Conservation (phyloP, 2,797 vertebrate species). For the Muraenolepis orangiensis region DNA sequence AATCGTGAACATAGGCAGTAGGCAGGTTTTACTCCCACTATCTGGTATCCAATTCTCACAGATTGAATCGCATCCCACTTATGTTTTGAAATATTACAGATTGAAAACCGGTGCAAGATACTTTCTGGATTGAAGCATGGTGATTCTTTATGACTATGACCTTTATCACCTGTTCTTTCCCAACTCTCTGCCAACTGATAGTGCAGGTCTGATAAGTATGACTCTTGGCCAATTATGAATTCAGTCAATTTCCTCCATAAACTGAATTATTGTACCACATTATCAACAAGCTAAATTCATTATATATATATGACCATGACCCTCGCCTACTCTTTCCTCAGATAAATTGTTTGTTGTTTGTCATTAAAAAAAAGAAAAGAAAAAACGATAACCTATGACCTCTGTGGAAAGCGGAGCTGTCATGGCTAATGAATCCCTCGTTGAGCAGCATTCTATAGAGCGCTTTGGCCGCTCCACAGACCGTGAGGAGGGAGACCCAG, state of each 20-base stretch:
- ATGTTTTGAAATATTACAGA: not conserved
- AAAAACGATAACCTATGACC: not conserved
- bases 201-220: not conserved
- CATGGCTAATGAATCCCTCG: not conserved
- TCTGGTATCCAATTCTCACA: not conserved
- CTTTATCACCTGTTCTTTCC: not conserved
- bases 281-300: not conserved
- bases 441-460: not conserved
- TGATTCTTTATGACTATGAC: not conserved
- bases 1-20: not conserved
- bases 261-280: not conserved
- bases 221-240: not conserved
- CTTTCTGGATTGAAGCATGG: not conserved
- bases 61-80: not conserved
- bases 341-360: not conserved
- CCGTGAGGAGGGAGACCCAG: slow-evolving; percentile 11
- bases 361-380: not conserved
- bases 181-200: too few relatives aligned
- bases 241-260: not conserved
- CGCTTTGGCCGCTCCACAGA: not conserved
- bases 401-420: not conserved
- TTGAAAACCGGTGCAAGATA: not conserved
- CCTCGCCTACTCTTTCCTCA: not conserved
- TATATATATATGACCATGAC: not conserved
- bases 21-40: not conserved